Evolutionary conservation across 2,113 vertebrate species (phyloP).

Genomic region (mouse (Mus musculus)): GRCm39 chr15:17096501-17097000

Average conservation of each 20-base stretch:
- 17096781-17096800: neutral
- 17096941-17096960: neutral
- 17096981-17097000: neutral
- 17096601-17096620: neutral
- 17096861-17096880: neutral
- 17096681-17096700: neutral
- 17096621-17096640: neutral
- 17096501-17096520: too few relatives aligned
- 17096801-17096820: neutral
- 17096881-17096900: neutral
- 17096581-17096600: neutral
- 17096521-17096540: too few relatives aligned
- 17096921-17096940: neutral
- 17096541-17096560: neutral
- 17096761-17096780: neutral
- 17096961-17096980: neutral
- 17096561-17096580: neutral
- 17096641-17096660: too few relatives aligned
- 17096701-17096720: neutral
- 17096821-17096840: neutral
- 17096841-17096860: neutral
- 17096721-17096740: accelerated
- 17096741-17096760: neutral
- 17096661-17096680: neutral
- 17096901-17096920: neutral